Conservation (phyloP, 1,140 invertebrate species). For the Caenorhabditis brenneri region DNA sequence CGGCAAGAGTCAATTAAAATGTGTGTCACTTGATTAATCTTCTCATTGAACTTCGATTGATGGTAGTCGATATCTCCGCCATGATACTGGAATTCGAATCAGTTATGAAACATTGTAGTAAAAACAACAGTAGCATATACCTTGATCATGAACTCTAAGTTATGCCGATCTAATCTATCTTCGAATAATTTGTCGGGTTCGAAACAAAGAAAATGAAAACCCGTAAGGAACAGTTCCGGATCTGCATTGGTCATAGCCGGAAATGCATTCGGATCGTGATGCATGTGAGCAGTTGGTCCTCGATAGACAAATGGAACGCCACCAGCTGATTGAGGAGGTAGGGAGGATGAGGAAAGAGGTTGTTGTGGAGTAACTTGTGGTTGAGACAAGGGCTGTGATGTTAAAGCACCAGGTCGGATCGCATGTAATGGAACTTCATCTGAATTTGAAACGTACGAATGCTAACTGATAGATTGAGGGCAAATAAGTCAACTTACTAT, state of each 20-base stretch:
- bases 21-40: neutral
- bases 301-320: conserved; percentile 4
- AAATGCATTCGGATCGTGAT: conserved; percentile 11
- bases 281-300: neutral
- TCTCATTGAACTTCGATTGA: neutral
- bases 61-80: conserved; percentile 10
- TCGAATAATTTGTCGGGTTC: neutral
- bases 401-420: neutral
- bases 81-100: neutral
- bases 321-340: neutral
- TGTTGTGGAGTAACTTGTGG: neutral
- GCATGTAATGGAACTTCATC: neutral
- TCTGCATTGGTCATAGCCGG: neutral
- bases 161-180: conserved; percentile 24
- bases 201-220: neutral
- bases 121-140: neutral
- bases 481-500: too few relatives aligned
- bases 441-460: neutral
- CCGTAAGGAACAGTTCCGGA: neutral
- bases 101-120: neutral
- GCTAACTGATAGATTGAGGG: too few relatives aligned
- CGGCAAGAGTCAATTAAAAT: neutral
- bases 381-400: neutral
- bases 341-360: neutral
- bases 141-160: conserved; percentile 11